Percentiles rank a stretch among this genome's conserved stretches.
Evolutionary conservation across 2,888 invertebrate genomes (phyloP).

Genomic region (Andrena hattorfiana): DNA sequence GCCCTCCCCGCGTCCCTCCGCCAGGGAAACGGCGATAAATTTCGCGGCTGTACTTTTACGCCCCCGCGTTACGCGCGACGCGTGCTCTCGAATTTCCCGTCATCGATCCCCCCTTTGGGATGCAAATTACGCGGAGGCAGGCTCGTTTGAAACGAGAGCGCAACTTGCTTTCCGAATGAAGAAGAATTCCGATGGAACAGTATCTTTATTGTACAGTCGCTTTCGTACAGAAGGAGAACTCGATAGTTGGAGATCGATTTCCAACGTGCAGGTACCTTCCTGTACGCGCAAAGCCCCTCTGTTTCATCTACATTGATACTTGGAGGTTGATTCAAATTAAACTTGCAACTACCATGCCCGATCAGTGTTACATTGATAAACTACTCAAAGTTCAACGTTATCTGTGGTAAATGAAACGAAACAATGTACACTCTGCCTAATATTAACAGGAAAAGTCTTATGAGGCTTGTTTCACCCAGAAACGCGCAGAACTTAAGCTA

Average conservation of each 20-base stretch:
- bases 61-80: conserved; percentile 20
- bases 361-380: too few species aligned
- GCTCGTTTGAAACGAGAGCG: conserved; percentile 28
- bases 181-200: not conserved
- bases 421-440: too few species aligned
- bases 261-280: too few species aligned
- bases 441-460: not conserved
- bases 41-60: conserved; percentile 43
- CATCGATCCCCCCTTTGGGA: conserved; percentile 27
- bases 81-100: conserved; percentile 41
- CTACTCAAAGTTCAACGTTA: too few species aligned
- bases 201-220: conserved; percentile 13
- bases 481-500: not conserved
- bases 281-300: too few species aligned
- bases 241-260: too few species aligned
- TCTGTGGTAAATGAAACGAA: not conserved
- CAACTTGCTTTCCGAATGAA: not conserved
- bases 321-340: too few species aligned
- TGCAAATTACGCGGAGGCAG: conserved; percentile 28
- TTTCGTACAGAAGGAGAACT: too few species aligned
- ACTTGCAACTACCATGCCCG: too few species aligned
- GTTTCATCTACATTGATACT: too few species aligned
- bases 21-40: conserved; percentile 42
- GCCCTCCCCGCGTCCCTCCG: not conserved
- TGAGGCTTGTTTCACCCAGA: not conserved